These are phyloP conservation scores for Spodoptera picta DNA, from an alignment of 2,888 invertebrate genomes.

Conservation along the genomic window DNA sequence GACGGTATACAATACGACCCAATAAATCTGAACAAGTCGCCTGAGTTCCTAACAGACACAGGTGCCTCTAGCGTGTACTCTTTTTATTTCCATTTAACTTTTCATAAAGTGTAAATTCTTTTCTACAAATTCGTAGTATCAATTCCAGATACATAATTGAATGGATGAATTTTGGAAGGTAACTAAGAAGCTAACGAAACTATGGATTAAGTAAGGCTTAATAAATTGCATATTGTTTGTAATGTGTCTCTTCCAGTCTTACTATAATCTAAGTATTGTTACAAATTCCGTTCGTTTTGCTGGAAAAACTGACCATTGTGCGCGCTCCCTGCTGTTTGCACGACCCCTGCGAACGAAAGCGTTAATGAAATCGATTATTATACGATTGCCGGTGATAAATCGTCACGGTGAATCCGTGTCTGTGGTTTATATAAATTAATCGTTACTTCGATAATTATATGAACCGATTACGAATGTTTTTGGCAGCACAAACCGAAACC, in stretches of 20 bases:
- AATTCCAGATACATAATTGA: too few relatives aligned
- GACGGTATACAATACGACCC: slow-evolving; percentile 11
- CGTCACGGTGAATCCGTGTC: slow-evolving; percentile 55
- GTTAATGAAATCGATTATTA: slow-evolving; percentile 78
- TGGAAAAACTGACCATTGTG: slow-evolving; percentile 63
- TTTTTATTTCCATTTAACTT: slow-evolving; percentile 24
- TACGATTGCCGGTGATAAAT: slow-evolving; percentile 68
- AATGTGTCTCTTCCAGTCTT: slow-evolving; percentile 36
- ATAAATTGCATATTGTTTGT: too few relatives aligned
- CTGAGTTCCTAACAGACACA: slow-evolving; percentile 35
- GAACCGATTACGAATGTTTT: slow-evolving; percentile 14
- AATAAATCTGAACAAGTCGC: slow-evolving; percentile 29
- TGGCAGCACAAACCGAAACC: not conserved
- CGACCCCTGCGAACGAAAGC: slow-evolving; percentile 67
- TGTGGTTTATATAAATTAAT: slow-evolving; percentile 59
- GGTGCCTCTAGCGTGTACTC: slow-evolving; percentile 16
- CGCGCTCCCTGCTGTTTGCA: slow-evolving; percentile 58
- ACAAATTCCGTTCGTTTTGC: slow-evolving; percentile 60
- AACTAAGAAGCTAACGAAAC: too few relatives aligned
- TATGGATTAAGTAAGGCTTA: too few relatives aligned
- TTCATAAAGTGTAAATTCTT: slow-evolving; percentile 8
- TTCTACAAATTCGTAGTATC: too few relatives aligned
- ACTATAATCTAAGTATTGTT: slow-evolving; percentile 40
- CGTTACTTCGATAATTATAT: slow-evolving; percentile 18
- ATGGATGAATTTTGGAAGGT: too few relatives aligned